These are phyloP conservation scores for Caerostris extrusa DNA, from an alignment of 1,140 invertebrate genomes.

Conservation along the genomic window DNA sequence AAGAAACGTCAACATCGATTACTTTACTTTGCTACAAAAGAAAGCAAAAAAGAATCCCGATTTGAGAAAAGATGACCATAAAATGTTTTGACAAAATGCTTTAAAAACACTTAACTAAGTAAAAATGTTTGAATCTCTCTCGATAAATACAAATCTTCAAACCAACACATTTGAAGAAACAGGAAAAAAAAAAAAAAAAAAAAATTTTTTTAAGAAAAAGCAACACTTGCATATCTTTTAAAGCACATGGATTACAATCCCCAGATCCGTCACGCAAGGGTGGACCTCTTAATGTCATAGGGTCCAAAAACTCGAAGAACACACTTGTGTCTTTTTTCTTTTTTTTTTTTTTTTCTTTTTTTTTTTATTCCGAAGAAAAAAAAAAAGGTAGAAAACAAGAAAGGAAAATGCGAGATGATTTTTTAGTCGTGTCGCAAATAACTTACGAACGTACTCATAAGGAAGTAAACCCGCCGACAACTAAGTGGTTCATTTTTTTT, in stretches of 20 bases:
- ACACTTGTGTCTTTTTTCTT: slow-evolving; percentile 39
- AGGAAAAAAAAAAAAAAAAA: slow-evolving; percentile 34
- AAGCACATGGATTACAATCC: slow-evolving; percentile 37
- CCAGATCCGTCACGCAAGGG: slow-evolving; percentile 70
- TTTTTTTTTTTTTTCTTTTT: slow-evolving; percentile 6
- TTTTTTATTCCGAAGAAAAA: slow-evolving; percentile 9
- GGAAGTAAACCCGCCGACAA: slow-evolving; percentile 69
- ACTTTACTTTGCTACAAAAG: background rate
- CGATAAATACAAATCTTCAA: background rate
- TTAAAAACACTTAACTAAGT: background rate
- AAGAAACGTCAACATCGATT: background rate
- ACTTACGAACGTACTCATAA: slow-evolving; percentile 69
- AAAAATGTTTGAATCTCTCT: background rate
- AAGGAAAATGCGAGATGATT: slow-evolving; percentile 66
- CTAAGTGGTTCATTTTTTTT: slow-evolving; percentile 55
- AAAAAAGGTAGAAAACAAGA: background rate
- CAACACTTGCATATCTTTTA: background rate
- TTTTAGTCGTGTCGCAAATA: slow-evolving; percentile 69
- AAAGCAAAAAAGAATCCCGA: background rate
- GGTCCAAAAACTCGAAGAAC: slow-evolving; percentile 50
- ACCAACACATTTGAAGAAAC: background rate
- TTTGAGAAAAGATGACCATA: background rate
- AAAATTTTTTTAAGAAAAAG: slow-evolving; percentile 4
- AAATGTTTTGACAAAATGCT: background rate
- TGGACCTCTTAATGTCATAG: slow-evolving; percentile 67